phyloP scores from a whole-genome alignment of 2,888 invertebrate species.

The Calephelis perditalis region DNA sequence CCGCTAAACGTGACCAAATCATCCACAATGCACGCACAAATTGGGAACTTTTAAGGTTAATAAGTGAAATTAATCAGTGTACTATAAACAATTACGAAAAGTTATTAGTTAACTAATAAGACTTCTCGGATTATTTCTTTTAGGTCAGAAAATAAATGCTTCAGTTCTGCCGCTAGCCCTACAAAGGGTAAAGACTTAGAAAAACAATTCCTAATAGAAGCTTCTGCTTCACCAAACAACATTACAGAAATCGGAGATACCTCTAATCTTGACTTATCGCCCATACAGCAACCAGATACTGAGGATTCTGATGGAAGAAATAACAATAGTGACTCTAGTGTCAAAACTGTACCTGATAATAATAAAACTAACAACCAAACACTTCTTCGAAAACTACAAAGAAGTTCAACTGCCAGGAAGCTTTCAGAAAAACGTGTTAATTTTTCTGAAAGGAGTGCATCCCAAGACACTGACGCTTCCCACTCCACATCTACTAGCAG shows the following conservation, averaged over 20 bases:
- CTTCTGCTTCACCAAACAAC: constrained; percentile 40
- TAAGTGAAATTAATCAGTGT: neutral
- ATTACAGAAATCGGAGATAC: constrained; percentile 45
- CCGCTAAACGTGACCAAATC: constrained; percentile 87
- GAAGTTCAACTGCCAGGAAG: constrained; percentile 67
- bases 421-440: constrained; percentile 70
- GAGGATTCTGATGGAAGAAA: constrained; percentile 55
- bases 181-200: constrained; percentile 50
- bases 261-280: constrained; percentile 49
- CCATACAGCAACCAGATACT: constrained; percentile 47
- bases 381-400: constrained; percentile 52
- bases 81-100: too few relatives aligned
- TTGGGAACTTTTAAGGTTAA: constrained; percentile 84
- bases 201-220: constrained; percentile 51
- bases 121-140: constrained; percentile 22
- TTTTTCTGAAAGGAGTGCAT: constrained; percentile 75
- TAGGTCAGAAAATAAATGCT: constrained; percentile 82
- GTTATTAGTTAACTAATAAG: too few relatives aligned
- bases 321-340: constrained; percentile 43
- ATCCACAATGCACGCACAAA: constrained; percentile 92
- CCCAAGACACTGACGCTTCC: constrained; percentile 80
- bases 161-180: constrained; percentile 49
- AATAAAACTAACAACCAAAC: constrained; percentile 32
- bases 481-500: constrained; percentile 79
- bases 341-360: constrained; percentile 40